Base-by-base conservation (phyloP, 1,140 invertebrate genomes). In the Apolygus lucorum region DNA sequence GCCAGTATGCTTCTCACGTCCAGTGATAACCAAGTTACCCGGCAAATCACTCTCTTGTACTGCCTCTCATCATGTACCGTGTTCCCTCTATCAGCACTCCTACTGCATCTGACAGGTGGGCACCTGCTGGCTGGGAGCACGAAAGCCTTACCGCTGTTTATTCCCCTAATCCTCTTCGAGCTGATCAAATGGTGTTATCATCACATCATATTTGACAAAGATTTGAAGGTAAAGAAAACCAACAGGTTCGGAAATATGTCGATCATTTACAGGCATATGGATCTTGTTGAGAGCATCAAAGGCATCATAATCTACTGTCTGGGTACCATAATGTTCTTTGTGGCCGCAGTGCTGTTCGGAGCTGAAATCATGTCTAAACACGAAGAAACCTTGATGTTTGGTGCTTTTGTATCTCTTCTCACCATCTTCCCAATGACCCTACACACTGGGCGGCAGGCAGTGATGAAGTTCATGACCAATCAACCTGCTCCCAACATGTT, bases 301-400 rank as follows among this genome's bases (percentile, higher is more conserved):
- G 29, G 29, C 52, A 25, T 59, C 28, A 52, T 70, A 2, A 62
- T 62, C 14, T 25, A 71, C 8, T n/a, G 69, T 26, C 34, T 25
- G 2, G 65, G 52, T 28, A n/a, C 68, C n/a, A n/a, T 67, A 21
- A 24, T 82, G 63, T 87, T 83, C 77, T 87, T 87, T 74, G 72
- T 84, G 11, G 75, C 84, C 24, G 85, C 87, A 26, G 82, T 92
- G 68, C 76, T 91, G n/a, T 91, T 90, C 77, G 90, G 90, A 34
- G 90, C 90, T 2, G 87, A 89, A 52, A 73, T 90, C 8, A 77
- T 85, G 24, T 81, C 81, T 2, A 81, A 85, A 70, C 82, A 85
- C 59, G 84, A 88, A 75, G 86, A 90, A 76, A 92, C 90, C 1
- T 82, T 87, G 11, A 87, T 89, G 80, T 84, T 92, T 72, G 83